Percentiles rank a stretch among this genome's conserved stretches.
Conservation (phyloP, 2,797 vertebrate species). For the Megalops cyprinoides region DNA sequence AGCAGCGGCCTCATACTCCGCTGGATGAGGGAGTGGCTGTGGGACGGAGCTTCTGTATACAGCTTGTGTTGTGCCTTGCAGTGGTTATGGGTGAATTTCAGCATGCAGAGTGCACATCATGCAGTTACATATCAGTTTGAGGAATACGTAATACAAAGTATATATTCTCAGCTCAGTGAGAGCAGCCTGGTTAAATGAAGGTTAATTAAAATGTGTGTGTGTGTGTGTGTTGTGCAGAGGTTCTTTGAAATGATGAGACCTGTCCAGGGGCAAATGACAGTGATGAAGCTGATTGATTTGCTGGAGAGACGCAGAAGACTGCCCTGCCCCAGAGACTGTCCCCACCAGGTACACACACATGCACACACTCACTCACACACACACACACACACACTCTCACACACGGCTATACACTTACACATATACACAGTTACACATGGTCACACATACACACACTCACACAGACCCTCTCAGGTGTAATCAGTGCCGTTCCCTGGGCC, state of each 20-base stretch:
- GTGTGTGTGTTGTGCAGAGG: constrained; percentile 71
- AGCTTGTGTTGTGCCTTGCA: too few species aligned
- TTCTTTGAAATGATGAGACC: constrained; percentile 81
- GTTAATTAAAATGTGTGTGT: too few species aligned
- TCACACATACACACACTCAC: background rate
- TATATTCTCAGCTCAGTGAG: too few species aligned
- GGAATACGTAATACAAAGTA: too few species aligned
- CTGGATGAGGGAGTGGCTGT: too few species aligned
- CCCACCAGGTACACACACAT: constrained; percentile 50
- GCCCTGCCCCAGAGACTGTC: constrained; percentile 79
- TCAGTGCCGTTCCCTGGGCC: background rate
- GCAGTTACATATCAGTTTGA: too few species aligned
- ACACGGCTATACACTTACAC: background rate
- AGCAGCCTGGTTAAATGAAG: too few species aligned
- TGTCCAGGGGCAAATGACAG: constrained; percentile 76
- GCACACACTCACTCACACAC: background rate
- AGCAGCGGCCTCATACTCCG: too few species aligned
- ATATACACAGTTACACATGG: background rate
- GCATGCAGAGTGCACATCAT: too few species aligned
- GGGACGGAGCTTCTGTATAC: too few species aligned
- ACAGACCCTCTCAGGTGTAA: background rate
- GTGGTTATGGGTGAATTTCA: too few species aligned
- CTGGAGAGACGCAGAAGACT: constrained; percentile 77
- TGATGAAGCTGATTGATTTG: constrained; percentile 77
- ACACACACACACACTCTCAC: background rate